Evolutionary conservation across 2,888 invertebrate genomes (phyloP).

Genomic region (Agrochola lychnidis): DNA sequence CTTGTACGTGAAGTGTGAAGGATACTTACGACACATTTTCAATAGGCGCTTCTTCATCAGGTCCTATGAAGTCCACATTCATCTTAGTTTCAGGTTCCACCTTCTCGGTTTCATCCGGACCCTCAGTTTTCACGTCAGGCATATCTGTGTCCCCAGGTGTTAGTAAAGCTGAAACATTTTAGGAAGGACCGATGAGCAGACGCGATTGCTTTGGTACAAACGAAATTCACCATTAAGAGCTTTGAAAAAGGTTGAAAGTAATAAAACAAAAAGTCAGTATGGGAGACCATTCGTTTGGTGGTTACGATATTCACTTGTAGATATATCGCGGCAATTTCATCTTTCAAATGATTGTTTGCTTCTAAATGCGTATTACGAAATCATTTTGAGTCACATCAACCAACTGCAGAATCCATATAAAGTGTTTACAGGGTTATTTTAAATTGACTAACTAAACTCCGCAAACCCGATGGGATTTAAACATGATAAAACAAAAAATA

Average conservation of each 20-base stretch:
- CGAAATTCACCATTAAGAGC: not conserved
- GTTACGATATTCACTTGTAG: not conserved
- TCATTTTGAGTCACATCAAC: not conserved
- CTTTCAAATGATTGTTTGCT: not conserved
- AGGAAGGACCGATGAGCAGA: not conserved
- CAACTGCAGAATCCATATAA: not conserved
- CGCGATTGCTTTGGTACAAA: not conserved
- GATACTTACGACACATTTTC: constrained; percentile 78
- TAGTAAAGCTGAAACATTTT: constrained; percentile 68
- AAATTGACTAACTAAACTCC: too few relatives aligned
- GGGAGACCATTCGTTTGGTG: not conserved
- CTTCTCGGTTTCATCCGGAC: constrained; percentile 61
- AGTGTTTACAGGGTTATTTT: too few relatives aligned
- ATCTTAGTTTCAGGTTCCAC: constrained; percentile 65
- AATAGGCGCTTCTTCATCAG: constrained; percentile 84
- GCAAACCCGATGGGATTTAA: too few relatives aligned
- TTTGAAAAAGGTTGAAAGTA: not conserved
- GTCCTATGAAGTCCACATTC: constrained; percentile 81
- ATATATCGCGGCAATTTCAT: not conserved
- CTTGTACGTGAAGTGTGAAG: not conserved
- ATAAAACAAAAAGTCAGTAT: not conserved
- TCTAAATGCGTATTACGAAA: not conserved
- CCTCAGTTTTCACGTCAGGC: constrained; percentile 74
- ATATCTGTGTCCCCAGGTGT: constrained; percentile 74
- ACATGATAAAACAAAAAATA: too few relatives aligned